Percentiles rank a stretch among this genome's conserved stretches.
Evolutionary conservation across 1,140 invertebrate genomes (phyloP).

Genomic region (Watersipora subatra): DNA sequence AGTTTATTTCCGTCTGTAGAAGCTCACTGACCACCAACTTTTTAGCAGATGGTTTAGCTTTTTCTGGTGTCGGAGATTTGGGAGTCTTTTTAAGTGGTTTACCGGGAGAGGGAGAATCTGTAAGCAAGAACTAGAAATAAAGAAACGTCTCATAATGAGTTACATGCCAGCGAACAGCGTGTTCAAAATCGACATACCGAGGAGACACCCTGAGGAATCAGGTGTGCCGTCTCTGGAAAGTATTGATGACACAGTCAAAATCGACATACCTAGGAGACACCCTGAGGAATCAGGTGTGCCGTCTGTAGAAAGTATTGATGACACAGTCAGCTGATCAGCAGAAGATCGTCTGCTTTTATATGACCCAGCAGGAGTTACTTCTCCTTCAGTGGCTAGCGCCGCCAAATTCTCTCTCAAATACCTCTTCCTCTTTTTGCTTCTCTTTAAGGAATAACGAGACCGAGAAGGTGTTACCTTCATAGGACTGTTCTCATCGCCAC

Average conservation of each 20-base stretch:
- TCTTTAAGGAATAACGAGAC: slow-evolving; percentile 11
- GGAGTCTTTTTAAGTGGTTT: too few relatives aligned
- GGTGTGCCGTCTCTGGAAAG: slow-evolving; percentile 65
- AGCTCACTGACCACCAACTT: slow-evolving; percentile 83
- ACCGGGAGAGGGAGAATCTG: not conserved
- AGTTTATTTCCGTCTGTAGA: slow-evolving; percentile 89
- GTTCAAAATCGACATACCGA: not conserved
- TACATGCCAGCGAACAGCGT: too few relatives aligned
- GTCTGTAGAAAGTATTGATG: slow-evolving; percentile 45
- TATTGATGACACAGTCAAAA: not conserved
- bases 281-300: slow-evolving; percentile 48
- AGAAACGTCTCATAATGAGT: too few relatives aligned
- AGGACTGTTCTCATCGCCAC: not conserved
- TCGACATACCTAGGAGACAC: slow-evolving; percentile 15
- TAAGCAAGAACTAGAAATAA: too few relatives aligned
- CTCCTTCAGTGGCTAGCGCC: slow-evolving; percentile 37
- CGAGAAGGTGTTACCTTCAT: slow-evolving; percentile 17
- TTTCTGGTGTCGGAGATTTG: slow-evolving; percentile 7
- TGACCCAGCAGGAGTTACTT: slow-evolving; percentile 28
- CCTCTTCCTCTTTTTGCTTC: slow-evolving; percentile 36
- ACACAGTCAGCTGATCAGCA: not conserved
- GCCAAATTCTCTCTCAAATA: slow-evolving; percentile 38
- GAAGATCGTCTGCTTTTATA: not conserved
- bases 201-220: slow-evolving; percentile 23
- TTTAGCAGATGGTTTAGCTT: slow-evolving; percentile 52